Evolutionary conservation across 2,888 invertebrate species (phyloP).

Genomic region (Luperina nickerlii): DNA sequence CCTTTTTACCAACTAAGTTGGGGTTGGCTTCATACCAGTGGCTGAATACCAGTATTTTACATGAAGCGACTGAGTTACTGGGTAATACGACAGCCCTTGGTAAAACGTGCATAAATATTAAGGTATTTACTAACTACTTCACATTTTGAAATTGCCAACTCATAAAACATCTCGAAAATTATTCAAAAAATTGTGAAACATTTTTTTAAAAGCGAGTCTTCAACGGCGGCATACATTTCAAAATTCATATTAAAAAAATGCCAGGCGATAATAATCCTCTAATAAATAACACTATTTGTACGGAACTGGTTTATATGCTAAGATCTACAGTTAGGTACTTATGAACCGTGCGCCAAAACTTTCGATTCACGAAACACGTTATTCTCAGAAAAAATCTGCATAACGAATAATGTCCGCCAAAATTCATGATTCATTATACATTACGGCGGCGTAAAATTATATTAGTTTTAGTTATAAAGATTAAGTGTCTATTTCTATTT

Average conservation of each 20-base stretch:
- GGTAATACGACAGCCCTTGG: too few species aligned
- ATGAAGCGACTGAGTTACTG: too few species aligned
- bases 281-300: constrained; percentile 22
- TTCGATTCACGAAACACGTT: constrained; percentile 34
- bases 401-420: constrained; percentile 12
- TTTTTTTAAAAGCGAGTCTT: constrained; percentile 11
- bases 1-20: too few species aligned
- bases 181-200: neutral
- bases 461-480: neutral
- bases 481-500: constrained; percentile 27
- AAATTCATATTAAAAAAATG: constrained; percentile 15
- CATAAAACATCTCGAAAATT: neutral
- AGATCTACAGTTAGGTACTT: constrained; percentile 19
- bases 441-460: constrained; percentile 11
- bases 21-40: too few species aligned
- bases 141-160: constrained; percentile 5
- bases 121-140: neutral
- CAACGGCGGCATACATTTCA: neutral
- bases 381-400: constrained; percentile 16
- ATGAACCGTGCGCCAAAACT: constrained; percentile 31
- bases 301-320: constrained; percentile 19
- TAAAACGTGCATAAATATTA: neutral
- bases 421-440: constrained; percentile 19
- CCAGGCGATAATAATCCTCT: constrained; percentile 19
- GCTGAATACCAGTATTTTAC: too few species aligned